phyloP scores from a whole-genome alignment of 2,113 vertebrate species.

The Anseranas semipalmata region DNA sequence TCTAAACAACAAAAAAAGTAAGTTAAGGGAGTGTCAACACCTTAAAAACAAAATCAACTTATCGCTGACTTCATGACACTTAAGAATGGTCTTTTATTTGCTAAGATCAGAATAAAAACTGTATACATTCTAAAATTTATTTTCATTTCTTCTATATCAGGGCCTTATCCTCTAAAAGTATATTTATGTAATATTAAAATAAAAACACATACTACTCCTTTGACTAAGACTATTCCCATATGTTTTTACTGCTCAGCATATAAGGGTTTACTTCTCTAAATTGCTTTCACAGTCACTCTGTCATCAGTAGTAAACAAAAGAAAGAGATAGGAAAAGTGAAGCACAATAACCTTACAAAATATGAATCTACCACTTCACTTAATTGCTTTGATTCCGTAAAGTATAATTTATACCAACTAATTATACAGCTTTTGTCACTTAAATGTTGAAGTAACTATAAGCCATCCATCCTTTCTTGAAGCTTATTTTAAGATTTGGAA shows the following conservation, averaged over 20 bases:
- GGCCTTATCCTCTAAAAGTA: neutral
- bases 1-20: neutral
- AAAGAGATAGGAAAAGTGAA: neutral
- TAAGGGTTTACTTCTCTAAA: constrained; percentile 4
- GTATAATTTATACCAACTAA: constrained; percentile 38
- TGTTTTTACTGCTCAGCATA: neutral
- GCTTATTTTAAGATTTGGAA: constrained; percentile 26
- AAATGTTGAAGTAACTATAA: constrained; percentile 62
- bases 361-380: constrained; percentile 45
- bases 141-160: neutral
- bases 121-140: neutral
- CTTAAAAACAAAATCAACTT: neutral
- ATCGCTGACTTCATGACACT: neutral
- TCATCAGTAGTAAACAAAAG: constrained; percentile 2
- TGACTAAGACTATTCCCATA: neutral
- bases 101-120: neutral
- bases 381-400: constrained; percentile 62
- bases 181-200: neutral
- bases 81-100: neutral
- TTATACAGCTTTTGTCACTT: constrained; percentile 39
- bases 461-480: neutral
- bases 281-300: constrained; percentile 6
- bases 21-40: neutral
- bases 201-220: neutral
- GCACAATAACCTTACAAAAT: neutral